Percentiles rank a stretch among this genome's conserved stretches.
phyloP scores from a whole-genome alignment of 1,140 invertebrate species.

The Asbolus verrucosus region DNA sequence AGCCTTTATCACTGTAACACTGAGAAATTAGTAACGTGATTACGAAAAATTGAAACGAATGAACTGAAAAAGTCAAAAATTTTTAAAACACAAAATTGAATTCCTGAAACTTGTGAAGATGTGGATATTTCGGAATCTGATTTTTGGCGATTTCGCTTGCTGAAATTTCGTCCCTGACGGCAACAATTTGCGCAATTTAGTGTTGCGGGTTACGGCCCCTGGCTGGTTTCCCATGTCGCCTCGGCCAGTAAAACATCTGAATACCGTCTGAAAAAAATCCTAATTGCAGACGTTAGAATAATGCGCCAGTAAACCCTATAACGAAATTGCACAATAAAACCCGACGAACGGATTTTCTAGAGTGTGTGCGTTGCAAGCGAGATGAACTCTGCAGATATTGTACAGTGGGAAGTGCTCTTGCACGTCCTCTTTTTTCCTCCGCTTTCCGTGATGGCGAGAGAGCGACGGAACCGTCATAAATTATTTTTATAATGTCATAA shows the following conservation, averaged over 20 bases:
- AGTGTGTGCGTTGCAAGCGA: slow-evolving; percentile 21
- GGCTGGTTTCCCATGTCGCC: slow-evolving; percentile 19
- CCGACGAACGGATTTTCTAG: slow-evolving; percentile 23
- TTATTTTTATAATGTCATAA: slow-evolving; percentile 30
- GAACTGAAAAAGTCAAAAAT: too few species aligned
- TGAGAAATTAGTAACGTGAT: too few species aligned
- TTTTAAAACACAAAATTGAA: too few species aligned
- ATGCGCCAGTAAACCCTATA: slow-evolving; percentile 35
- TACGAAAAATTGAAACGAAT: too few species aligned
- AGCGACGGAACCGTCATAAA: slow-evolving; percentile 22
- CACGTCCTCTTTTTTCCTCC: slow-evolving; percentile 9
- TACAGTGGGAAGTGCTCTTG: slow-evolving; percentile 30
- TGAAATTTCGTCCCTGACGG: too few species aligned
- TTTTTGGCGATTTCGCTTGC: too few species aligned
- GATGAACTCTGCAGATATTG: slow-evolving; percentile 29
- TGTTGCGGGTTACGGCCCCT: background rate
- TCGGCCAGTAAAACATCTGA: slow-evolving; percentile 22
- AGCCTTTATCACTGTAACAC: too few species aligned
- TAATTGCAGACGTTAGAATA: slow-evolving; percentile 36
- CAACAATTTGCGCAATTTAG: background rate
- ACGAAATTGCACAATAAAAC: slow-evolving; percentile 39
- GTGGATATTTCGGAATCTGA: too few species aligned
- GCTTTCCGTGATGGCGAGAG: slow-evolving; percentile 12
- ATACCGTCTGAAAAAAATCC: slow-evolving; percentile 1
- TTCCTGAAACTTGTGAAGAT: too few species aligned